Evolutionary conservation across 2,113 vertebrate species (phyloP).

Genomic region (Perca schrenkii): DNA sequence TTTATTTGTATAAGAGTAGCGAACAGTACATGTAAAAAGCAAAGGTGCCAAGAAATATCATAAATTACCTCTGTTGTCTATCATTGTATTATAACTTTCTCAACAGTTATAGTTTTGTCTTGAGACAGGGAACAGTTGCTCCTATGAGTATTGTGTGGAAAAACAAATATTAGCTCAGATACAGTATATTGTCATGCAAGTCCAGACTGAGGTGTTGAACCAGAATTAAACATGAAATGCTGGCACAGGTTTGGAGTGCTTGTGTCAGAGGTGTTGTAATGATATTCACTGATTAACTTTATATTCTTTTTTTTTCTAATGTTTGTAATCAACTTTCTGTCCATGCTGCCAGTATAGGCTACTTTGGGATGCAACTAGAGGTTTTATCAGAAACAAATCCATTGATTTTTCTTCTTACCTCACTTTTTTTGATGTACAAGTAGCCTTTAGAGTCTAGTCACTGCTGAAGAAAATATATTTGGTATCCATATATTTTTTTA

Average conservation of each 20-base stretch:
- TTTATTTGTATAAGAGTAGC: neutral
- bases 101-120: neutral
- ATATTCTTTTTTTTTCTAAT: neutral
- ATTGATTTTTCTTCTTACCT: neutral
- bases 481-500: neutral
- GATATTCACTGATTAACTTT: neutral
- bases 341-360: neutral
- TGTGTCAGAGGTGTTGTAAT: neutral
- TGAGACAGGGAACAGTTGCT: neutral
- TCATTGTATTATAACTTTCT: neutral
- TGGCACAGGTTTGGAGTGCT: neutral
- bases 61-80: neutral
- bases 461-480: neutral
- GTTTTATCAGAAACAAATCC: neutral
- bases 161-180: neutral
- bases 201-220: neutral
- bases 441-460: neutral
- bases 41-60: neutral
- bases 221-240: neutral
- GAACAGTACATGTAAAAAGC: neutral
- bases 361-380: neutral
- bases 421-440: neutral
- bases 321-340: neutral
- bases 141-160: neutral
- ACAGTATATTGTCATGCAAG: no score